Conservation (phyloP, 2,113 vertebrate species). For the Carettochelys insculpta region DNA sequence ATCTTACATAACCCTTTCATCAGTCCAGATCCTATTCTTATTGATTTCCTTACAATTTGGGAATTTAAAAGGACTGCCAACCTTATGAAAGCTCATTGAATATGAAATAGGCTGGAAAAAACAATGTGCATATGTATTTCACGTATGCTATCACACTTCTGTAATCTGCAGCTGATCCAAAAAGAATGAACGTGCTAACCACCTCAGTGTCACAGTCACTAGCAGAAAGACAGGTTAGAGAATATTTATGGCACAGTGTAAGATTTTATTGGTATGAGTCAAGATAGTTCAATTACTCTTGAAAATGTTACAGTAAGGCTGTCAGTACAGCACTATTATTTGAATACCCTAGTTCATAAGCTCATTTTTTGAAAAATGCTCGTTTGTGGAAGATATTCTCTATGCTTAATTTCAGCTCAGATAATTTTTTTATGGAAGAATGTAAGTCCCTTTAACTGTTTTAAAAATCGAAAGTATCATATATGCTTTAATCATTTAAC, state of each 20-base stretch:
- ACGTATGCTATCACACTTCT: accelerated
- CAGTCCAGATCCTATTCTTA: neutral
- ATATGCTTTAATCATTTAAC: slow-evolving; percentile 8
- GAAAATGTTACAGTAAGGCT: neutral
- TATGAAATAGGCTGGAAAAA: neutral
- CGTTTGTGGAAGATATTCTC: neutral
- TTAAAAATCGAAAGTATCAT: slow-evolving; percentile 3
- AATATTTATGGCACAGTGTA: neutral
- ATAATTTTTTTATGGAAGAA: neutral
- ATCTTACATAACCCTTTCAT: no score
- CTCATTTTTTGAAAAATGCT: neutral
- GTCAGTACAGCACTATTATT: neutral
- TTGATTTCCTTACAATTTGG: neutral
- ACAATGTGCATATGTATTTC: neutral
- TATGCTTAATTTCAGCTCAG: neutral
- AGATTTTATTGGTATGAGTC: neutral
- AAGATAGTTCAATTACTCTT: neutral
- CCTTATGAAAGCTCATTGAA: neutral
- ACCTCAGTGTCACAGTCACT: neutral
- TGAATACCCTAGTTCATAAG: neutral
- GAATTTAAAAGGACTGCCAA: neutral
- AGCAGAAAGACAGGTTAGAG: neutral
- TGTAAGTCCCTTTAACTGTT: neutral
- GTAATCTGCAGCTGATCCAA: neutral
- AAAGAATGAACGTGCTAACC: neutral